Evolutionary conservation across 2,888 invertebrate species (phyloP), one percentile per base, ranked within the genome.

Genomic region (Tyria jacobaeae): DNA sequence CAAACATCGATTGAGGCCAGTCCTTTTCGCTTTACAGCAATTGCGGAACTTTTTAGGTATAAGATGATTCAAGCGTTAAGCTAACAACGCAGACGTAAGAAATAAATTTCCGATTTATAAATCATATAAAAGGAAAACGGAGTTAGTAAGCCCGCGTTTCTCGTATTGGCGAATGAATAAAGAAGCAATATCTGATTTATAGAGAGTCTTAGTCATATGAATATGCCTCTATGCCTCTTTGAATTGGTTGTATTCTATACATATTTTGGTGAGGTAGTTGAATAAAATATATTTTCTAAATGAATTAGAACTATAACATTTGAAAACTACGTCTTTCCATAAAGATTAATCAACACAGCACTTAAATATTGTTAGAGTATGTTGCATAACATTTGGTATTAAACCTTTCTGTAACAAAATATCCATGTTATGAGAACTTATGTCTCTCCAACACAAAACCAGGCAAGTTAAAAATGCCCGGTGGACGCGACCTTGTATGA

Each of bases 101-200:
- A 60, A 64, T 59, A 39, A 68, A 72, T 76, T 73, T 76, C 63
- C 60, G 39, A 63, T 58, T 61, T 60, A 54, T 51, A 56, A 65
- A 62, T 63, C 60, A 41, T 50, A 58, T 60, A 24, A 31, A 50
- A 62, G 44, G 21, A 31, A 66, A 61, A 64, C 48, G 53, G 49
- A 48, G 68, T 64, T 56, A 51, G 49, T 54, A 63, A 50, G 63
- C 50, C 44, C 41, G 52, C 17, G 51, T 53, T 64, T 64, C 67
- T 59, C 59, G 60, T 51, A 69, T 68, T 53, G 47, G 64, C 64
- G 71, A 73, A 80, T 80, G 71, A 79, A 72, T 75, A 63, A 60
- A 62, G 34, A 57, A 62, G 64, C 54, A 77, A 77, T 77, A 73
- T 77, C 79, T 80, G 76, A 39, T 63, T 41, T 53, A 59, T 34